These are phyloP conservation scores for Syrphus vitripennis DNA, from an alignment of 2,888 invertebrate species.

Conservation along the genomic window DNA sequence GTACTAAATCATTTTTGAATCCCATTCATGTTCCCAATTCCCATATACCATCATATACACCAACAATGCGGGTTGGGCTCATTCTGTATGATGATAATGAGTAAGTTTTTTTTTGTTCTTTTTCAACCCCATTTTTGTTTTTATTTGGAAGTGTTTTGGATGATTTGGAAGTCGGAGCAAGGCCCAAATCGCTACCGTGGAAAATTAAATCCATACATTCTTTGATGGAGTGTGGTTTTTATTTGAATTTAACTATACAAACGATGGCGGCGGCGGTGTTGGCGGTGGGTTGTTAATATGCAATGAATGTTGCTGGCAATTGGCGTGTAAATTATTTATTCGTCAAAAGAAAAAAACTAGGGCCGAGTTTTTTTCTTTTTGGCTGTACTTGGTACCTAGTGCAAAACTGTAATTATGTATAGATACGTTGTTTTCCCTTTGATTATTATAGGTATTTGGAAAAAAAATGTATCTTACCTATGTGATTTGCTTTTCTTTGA, in stretches of 20 bases:
- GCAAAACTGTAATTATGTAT: constrained; percentile 36
- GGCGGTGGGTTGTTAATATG: constrained; percentile 45
- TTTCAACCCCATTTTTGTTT: background rate
- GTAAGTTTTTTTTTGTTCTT: background rate
- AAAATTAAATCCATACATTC: constrained; percentile 11
- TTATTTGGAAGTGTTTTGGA: background rate
- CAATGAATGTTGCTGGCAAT: constrained; percentile 44
- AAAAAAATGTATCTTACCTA: background rate
- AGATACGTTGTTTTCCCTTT: no score
- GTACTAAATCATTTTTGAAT: constrained; percentile 42
- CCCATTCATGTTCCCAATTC: constrained; percentile 12
- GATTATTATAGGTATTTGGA: no score
- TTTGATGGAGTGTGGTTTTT: constrained; percentile 38
- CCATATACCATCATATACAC: background rate
- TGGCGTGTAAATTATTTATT: constrained; percentile 53
- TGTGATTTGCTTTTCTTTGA: background rate
- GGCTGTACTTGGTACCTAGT: background rate
- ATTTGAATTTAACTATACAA: constrained; percentile 25
- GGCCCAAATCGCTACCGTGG: background rate
- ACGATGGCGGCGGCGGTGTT: background rate
- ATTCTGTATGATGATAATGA: background rate
- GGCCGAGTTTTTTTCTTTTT: constrained; percentile 6
- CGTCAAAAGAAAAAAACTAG: constrained; percentile 8
- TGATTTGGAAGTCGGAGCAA: background rate
- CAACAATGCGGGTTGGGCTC: constrained; percentile 43